Evolutionary conservation across 2,113 vertebrate species (phyloP).

Genomic region (Lota lota): DNA sequence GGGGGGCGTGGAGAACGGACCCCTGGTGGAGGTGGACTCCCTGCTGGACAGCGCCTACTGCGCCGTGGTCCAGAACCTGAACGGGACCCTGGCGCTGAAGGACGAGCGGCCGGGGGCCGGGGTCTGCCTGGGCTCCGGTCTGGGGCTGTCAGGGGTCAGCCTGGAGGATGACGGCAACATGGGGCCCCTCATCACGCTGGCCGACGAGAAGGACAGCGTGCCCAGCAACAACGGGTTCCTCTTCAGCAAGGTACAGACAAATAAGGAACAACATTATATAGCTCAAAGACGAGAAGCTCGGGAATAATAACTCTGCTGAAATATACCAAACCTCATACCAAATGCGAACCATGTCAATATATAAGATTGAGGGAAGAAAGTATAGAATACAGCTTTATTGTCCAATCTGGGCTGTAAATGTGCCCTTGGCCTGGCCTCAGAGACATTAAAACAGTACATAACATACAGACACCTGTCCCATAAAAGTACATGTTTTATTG

Average conservation of each 20-base stretch:
- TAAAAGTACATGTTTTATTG: too few relatives aligned
- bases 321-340: too few relatives aligned
- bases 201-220: constrained; percentile 94
- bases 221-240: constrained; percentile 89
- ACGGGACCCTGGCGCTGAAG: constrained; percentile 82
- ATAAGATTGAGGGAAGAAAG: too few relatives aligned
- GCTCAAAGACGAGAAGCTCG: too few relatives aligned
- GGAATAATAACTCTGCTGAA: too few relatives aligned
- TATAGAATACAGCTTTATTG: too few relatives aligned
- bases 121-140: constrained; percentile 44
- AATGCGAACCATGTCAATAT: too few relatives aligned
- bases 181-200: constrained; percentile 92
- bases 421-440: too few relatives aligned
- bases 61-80: constrained; percentile 95
- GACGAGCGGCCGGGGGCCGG: constrained; percentile 71
- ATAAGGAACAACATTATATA: too few relatives aligned
- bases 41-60: constrained; percentile 94
- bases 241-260: constrained; percentile 84
- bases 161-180: constrained; percentile 84
- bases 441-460: too few relatives aligned
- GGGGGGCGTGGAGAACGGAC: constrained; percentile 87
- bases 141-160: constrained; percentile 55
- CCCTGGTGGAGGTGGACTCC: constrained; percentile 93
- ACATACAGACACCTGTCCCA: too few relatives aligned
- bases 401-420: too few relatives aligned